These are phyloP conservation scores for Lithophane semibrunnea DNA, from an alignment of 2,888 invertebrate species.

Conservation along the genomic window DNA sequence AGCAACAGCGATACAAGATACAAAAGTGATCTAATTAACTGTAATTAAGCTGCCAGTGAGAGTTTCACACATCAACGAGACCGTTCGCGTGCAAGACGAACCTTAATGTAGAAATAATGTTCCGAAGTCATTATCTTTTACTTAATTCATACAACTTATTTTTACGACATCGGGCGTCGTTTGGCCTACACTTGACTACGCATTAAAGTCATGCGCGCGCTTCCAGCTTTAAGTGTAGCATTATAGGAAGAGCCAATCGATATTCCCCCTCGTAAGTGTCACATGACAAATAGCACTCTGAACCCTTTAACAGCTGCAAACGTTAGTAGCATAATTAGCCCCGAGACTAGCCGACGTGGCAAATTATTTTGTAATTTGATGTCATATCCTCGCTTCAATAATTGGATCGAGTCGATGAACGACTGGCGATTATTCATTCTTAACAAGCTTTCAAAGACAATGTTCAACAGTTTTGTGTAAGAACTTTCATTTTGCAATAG, in stretches of 20 bases:
- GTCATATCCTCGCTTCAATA: conserved; percentile 73
- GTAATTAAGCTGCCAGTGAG: conserved; percentile 70
- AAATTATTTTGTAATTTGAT: conserved; percentile 84
- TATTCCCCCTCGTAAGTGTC: conserved; percentile 79
- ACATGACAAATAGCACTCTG: conserved; percentile 74
- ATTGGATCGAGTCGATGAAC: conserved; percentile 63
- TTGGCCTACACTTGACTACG: conserved; percentile 58
- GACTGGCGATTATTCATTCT: conserved; percentile 64
- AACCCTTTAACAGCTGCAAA: conserved; percentile 70
- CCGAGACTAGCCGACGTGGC: conserved; percentile 66
- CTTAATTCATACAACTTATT: conserved; percentile 82
- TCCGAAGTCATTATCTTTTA: conserved; percentile 85
- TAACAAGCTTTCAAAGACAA: conserved; percentile 60
- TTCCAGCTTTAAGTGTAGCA: conserved; percentile 55
- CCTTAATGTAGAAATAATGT: conserved; percentile 87
- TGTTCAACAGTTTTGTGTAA: conserved; percentile 26
- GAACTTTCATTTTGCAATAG: conserved; percentile 48
- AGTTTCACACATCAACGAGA: conserved; percentile 76
- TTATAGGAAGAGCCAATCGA: conserved; percentile 75
- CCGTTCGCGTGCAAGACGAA: conserved; percentile 76
- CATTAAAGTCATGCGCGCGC: conserved; percentile 59
- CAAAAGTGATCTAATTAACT: conserved; percentile 72
- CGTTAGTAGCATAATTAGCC: conserved; percentile 74
- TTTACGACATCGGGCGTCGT: conserved; percentile 70
- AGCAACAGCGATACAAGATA: conserved; percentile 60